phyloP scores from a whole-genome alignment of 2,888 invertebrate species.

The Drosophila emarginata region DNA sequence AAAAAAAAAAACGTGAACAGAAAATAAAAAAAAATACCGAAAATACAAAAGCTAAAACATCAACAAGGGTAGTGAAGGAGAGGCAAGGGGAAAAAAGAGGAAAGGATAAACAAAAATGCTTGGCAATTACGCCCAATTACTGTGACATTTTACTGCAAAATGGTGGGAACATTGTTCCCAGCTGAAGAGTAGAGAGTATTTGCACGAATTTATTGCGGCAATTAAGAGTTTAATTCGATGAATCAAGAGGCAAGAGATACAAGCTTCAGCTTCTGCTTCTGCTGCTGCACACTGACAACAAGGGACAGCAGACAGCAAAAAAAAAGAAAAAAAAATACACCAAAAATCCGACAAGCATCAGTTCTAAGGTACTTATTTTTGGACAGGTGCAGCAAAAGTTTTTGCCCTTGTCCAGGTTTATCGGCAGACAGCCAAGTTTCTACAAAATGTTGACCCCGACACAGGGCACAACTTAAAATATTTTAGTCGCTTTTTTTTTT shows the following conservation, averaged over 20 bases:
- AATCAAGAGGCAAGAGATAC: conserved; percentile 5
- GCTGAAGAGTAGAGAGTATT: conserved; percentile 43
- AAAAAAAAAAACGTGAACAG: conserved; percentile 17
- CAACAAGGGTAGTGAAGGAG: conserved; percentile 31
- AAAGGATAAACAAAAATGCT: conserved; percentile 45
- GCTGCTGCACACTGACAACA: not conserved
- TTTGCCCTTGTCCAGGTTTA: conserved; percentile 18
- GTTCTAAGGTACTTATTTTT: not conserved
- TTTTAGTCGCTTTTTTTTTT: not conserved
- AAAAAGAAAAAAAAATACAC: too few relatives aligned
- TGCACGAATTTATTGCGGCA: conserved; percentile 71
- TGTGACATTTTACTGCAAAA: conserved; percentile 47
- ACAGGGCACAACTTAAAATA: not conserved
- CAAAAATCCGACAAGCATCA: conserved; percentile 5
- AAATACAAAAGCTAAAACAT: not conserved
- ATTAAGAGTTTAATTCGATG: conserved; percentile 73
- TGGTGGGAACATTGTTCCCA: conserved; percentile 67
- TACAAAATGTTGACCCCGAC: conserved; percentile 27
- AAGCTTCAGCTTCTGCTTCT: too few relatives aligned
- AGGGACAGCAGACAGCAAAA: conserved; percentile 13
- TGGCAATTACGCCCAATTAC: conserved; percentile 71
- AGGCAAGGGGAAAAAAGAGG: too few relatives aligned
- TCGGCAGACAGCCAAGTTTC: conserved; percentile 24
- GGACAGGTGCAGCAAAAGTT: conserved; percentile 26
- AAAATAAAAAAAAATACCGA: too few relatives aligned